These are phyloP conservation scores for Australoheros scitulus DNA, from an alignment of 2,113 vertebrate genomes.

Conservation along the genomic window DNA sequence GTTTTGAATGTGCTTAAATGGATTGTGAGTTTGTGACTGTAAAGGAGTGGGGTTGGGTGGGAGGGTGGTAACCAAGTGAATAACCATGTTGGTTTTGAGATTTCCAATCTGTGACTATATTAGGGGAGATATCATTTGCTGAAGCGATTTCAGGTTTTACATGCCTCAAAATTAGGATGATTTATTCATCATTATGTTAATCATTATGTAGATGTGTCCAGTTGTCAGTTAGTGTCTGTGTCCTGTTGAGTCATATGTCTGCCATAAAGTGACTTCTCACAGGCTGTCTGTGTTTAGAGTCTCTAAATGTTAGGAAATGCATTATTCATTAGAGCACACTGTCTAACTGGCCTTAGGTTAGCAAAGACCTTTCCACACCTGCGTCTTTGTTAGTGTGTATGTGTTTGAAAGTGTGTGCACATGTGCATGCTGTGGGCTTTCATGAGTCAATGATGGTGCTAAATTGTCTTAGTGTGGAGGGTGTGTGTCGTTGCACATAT, in stretches of 20 bases:
- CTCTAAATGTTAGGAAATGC: conserved; percentile 68
- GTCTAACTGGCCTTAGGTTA: conserved; percentile 64
- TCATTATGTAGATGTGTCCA: conserved; percentile 35
- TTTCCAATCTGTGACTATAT: not conserved
- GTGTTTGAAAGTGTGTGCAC: not conserved
- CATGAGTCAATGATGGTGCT: conserved; percentile 43
- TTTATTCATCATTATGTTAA: conserved; percentile 36
- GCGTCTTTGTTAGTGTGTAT: conserved; percentile 2
- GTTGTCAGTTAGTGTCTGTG: conserved; percentile 48
- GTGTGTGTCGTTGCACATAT: conserved; percentile 41
- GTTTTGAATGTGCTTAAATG: conserved; percentile 8
- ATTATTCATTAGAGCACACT: conserved; percentile 69
- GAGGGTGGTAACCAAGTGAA: not conserved
- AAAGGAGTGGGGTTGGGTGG: not conserved
- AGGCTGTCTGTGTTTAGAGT: conserved; percentile 51
- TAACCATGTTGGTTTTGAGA: not conserved
- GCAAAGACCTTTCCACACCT: conserved; percentile 71
- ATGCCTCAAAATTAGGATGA: conserved; percentile 9
- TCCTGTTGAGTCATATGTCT: conserved; percentile 44
- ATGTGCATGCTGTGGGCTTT: conserved; percentile 23
- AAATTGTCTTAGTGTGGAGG: conserved; percentile 38
- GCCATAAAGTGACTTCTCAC: conserved; percentile 41
- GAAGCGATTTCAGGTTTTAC: conserved; percentile 15
- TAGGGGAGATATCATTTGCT: not conserved
- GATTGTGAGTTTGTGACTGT: not conserved